Evolutionary conservation across 92 coral and sea anemone genomes (phyloP).

Genomic region (Actinernus sp.): DNA sequence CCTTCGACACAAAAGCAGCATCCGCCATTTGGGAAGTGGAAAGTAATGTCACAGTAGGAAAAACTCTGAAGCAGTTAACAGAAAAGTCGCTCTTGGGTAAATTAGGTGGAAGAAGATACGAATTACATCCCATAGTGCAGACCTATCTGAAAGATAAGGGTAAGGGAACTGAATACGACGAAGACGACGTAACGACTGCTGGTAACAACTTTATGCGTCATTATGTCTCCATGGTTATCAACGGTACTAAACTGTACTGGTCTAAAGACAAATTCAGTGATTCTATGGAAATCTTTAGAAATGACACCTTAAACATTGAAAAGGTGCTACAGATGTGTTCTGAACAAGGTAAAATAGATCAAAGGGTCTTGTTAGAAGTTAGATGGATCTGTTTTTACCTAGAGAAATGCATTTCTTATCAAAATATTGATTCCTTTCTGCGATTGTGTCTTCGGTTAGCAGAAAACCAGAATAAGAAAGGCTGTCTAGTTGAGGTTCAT

Average conservation of each 20-base stretch:
- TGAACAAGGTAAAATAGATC: background rate
- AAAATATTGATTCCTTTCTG: background rate
- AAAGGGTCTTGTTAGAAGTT: background rate
- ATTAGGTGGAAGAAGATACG: no score
- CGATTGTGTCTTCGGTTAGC: background rate
- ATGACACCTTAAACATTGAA: slow-evolving; percentile 3
- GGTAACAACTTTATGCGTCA: background rate
- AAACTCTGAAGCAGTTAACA: background rate
- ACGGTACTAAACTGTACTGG: background rate
- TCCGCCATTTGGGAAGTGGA: no score
- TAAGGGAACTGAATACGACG: background rate
- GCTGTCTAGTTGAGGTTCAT: background rate
- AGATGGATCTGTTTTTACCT: background rate
- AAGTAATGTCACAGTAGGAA: background rate
- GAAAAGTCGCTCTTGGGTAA: slow-evolving; percentile 1
- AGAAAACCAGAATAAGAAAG: slow-evolving; percentile 1
- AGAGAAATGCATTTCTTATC: background rate
- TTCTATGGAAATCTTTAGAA: slow-evolving; percentile 7
- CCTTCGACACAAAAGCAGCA: no score
- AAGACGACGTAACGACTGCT: background rate
- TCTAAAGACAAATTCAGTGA: background rate
- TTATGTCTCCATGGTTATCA: background rate
- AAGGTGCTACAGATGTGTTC: slow-evolving; percentile 1
- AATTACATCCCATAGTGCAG: no score
- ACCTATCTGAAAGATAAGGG: background rate